Percentiles rank a stretch among this genome's conserved stretches.
Conservation (phyloP, 2,888 invertebrate genomes). For the Laspeyria flexula region DNA sequence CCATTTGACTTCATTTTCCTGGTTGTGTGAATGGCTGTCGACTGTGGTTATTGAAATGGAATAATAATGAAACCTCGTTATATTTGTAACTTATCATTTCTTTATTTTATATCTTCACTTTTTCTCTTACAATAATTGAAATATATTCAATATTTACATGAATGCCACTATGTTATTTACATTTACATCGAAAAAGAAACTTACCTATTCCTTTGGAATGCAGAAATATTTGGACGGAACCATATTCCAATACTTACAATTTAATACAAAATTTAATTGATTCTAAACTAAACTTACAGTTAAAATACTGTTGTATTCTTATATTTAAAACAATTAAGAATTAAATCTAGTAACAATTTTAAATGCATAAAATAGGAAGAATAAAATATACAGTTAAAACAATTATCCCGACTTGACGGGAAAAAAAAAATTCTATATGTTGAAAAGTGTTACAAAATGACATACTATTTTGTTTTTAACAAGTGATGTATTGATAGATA, state of each 20-base stretch:
- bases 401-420: neutral
- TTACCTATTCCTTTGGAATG: constrained; percentile 82
- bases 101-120: constrained; percentile 43
- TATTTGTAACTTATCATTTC: constrained; percentile 26
- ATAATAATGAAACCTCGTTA: constrained; percentile 17
- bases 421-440: too few species aligned
- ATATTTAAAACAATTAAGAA: constrained; percentile 28
- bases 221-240: constrained; percentile 79
- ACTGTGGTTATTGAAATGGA: neutral
- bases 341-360: constrained; percentile 29
- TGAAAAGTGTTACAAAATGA: too few species aligned
- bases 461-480: too few species aligned
- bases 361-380: constrained; percentile 52
- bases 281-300: constrained; percentile 28
- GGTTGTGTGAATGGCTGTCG: too few species aligned
- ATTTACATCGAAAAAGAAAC: constrained; percentile 37
- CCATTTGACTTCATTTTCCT: too few species aligned
- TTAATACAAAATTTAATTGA: constrained; percentile 6
- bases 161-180: constrained; percentile 27
- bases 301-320: constrained; percentile 54
- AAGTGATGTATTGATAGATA: too few species aligned
- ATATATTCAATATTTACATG: constrained; percentile 39
- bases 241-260: constrained; percentile 53
- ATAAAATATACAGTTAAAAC: constrained; percentile 7
- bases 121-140: constrained; percentile 25